Evolutionary conservation across 2,113 vertebrate genomes (phyloP).

Genomic region (Orycteropus afer): DNA sequence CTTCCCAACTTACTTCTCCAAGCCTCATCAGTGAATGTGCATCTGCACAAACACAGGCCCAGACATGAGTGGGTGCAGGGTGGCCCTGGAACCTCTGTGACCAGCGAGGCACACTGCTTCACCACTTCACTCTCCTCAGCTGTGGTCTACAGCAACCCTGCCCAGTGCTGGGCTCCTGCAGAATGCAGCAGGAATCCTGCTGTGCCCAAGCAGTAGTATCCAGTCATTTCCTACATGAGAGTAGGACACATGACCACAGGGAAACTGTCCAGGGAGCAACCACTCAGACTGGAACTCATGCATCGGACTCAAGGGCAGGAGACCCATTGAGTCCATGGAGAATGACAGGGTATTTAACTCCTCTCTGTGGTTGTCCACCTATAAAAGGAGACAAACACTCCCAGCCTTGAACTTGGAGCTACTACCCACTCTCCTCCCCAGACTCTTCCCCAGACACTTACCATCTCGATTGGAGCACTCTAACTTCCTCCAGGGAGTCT

Average conservation of each 20-base stretch:
- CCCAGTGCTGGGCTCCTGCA: neutral
- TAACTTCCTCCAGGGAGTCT: neutral
- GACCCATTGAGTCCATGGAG: neutral
- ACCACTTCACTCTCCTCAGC: neutral
- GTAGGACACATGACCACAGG: no score
- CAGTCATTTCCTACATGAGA: neutral
- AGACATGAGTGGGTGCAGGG: neutral
- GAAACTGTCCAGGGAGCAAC: neutral
- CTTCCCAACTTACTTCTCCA: neutral
- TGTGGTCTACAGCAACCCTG: neutral
- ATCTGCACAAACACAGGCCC: neutral
- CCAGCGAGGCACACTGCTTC: neutral
- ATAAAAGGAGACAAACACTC: accelerated
- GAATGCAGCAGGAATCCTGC: accelerated
- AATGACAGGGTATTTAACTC: neutral
- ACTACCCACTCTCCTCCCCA: neutral
- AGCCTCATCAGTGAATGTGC: neutral
- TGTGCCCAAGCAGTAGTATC: neutral
- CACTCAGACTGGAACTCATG: neutral
- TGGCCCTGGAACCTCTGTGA: neutral
- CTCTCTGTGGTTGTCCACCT: neutral
- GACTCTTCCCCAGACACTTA: neutral
- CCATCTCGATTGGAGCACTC: neutral
- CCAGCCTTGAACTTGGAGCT: neutral
- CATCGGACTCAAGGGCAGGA: neutral